These are phyloP conservation scores for Synanthedon vespiformis DNA, from an alignment of 2,888 invertebrate species.

Conservation along the genomic window DNA sequence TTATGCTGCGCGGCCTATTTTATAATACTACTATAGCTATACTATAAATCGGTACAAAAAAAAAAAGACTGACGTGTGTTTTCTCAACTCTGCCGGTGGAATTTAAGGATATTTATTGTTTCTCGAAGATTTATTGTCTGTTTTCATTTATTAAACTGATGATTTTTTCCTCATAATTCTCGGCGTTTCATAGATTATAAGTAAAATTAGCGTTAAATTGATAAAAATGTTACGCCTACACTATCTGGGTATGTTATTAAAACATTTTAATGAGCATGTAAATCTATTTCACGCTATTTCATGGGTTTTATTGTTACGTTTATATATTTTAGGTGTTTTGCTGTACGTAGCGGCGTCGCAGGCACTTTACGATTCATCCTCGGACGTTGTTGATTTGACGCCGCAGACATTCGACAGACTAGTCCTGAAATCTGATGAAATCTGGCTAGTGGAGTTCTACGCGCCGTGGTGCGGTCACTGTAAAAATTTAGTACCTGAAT, in stretches of 20 bases:
- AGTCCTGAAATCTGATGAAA: conserved; percentile 84
- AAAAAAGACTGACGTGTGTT: too few relatives aligned
- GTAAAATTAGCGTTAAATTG: conserved; percentile 24
- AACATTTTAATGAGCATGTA: conserved; percentile 32
- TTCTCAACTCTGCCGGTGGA: too few relatives aligned
- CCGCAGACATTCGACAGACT: conserved; percentile 86
- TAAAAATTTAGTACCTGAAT: conserved; percentile 90
- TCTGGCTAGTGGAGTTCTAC: conserved; percentile 97
- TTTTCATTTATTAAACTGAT: conserved; percentile 5
- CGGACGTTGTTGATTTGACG: conserved; percentile 88
- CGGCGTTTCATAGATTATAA: conserved; percentile 16
- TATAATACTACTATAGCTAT: too few relatives aligned
- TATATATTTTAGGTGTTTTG: conserved; percentile 44
- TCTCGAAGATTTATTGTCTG: neutral
- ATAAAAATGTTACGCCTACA: conserved; percentile 39
- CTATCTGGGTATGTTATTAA: conserved; percentile 48
- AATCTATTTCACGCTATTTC: conserved; percentile 13
- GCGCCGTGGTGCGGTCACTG: conserved; percentile 98
- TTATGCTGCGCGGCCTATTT: too few relatives aligned
- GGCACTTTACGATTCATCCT: conserved; percentile 75
- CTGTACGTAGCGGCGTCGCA: conserved; percentile 38
- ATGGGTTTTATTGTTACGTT: conserved; percentile 16
- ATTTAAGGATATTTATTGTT: too few relatives aligned
- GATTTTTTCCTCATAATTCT: conserved; percentile 17
- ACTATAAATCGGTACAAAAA: too few relatives aligned